Evolutionary conservation across 2,113 vertebrate species (phyloP).

Genomic region (Chionis minor): DNA sequence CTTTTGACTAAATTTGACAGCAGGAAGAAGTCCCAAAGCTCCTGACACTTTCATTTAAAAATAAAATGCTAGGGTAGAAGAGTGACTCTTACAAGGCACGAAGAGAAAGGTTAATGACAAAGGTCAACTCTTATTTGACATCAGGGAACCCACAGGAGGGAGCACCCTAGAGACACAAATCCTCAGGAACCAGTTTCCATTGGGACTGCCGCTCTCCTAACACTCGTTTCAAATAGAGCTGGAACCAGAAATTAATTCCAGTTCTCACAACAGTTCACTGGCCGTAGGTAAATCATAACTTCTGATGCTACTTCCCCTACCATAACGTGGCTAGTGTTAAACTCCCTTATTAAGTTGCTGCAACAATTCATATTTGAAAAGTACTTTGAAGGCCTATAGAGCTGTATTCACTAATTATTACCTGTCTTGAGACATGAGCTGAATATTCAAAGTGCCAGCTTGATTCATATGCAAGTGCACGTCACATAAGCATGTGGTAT

Average conservation of each 20-base stretch:
- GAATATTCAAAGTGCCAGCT: slow-evolving; percentile 50
- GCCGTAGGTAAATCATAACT: slow-evolving; percentile 9
- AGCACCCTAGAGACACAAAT: slow-evolving; percentile 16
- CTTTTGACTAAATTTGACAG: slow-evolving; percentile 8
- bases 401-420: slow-evolving; percentile 60
- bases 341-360: slow-evolving; percentile 1
- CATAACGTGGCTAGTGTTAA: neutral
- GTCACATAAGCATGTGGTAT: neutral
- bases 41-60: neutral
- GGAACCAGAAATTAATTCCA: slow-evolving; percentile 21
- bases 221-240: neutral
- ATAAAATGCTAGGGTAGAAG: neutral
- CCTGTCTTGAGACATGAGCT: slow-evolving; percentile 48
- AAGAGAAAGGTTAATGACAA: slow-evolving; percentile 45
- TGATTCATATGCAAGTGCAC: slow-evolving; percentile 29
- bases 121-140: slow-evolving; percentile 5
- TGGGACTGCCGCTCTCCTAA: neutral
- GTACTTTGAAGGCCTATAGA: slow-evolving; percentile 56
- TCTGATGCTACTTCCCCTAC: slow-evolving; percentile 39
- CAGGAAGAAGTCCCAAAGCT: slow-evolving; percentile 20
- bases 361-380: slow-evolving; percentile 35
- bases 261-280: slow-evolving; percentile 31
- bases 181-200: neutral
- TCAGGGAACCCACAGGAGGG: slow-evolving; percentile 24
- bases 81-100: neutral